Evolutionary conservation across 1,140 invertebrate species (phyloP), one percentile per base, ranked within the genome.

Genomic region (Dinothrombium tinctorium): DNA sequence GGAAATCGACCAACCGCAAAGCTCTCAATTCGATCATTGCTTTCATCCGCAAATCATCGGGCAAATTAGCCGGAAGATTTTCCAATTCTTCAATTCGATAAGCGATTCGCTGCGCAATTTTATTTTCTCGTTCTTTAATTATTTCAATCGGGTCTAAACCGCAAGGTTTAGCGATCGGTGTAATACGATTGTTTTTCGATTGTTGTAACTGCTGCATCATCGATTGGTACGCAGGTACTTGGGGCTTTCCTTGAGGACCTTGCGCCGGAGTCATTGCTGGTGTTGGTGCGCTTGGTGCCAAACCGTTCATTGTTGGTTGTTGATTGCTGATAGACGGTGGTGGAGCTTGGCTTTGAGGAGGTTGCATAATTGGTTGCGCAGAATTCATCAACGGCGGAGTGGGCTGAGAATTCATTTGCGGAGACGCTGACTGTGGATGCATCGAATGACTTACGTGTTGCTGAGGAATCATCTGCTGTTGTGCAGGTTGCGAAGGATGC

Each of bases 21-120:
- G 90, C 87, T 48, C 86, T 63, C 14, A 96, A 58, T 62, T 98
- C 92, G 40, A 94, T 92, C 59, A 87, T 78, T 1, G 84, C 86
- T 58, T 94, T 86, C 12, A 79, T 62, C 38, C 81, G 69, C 32
- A 94, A 62, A 59, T 96, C 84, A 50, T 92, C 82, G 0, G 82
- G 69, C 66, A 96, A 81, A 44, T 77, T 47, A 12, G 76, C 76
- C 1, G 87, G 82, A 24, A 95, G 56, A 49, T 72, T 74, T 40
- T 68, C 73, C 2, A 87, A 56, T 50, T 84, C 69, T 51, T 83
- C 74, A 60, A 86, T 80, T n/a, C 81, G 68, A 43, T 75, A 65
- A 22, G 78, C 72, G 42, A 87, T 83, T 29, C 78, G 66, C 4
- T 77, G 69, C 6, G 77, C 75, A 33, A 84, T 71, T 49, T 78